These are phyloP conservation scores for Crematogaster levior DNA, from an alignment of 2,888 invertebrate species.

Conservation along the genomic window DNA sequence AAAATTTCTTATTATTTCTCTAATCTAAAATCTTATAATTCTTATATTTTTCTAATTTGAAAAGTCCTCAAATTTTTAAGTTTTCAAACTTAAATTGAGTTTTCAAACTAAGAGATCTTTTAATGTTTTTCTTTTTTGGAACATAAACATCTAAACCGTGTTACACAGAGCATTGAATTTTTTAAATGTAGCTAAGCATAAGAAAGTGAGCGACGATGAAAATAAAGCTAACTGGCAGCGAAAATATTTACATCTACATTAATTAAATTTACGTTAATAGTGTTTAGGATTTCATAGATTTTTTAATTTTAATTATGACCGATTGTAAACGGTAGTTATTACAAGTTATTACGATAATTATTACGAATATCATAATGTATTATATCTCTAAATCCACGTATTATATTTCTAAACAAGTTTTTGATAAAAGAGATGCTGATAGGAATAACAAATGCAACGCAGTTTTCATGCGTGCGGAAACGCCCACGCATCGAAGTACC, in stretches of 20 bases:
- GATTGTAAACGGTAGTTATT: background rate
- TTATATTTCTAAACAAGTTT: background rate
- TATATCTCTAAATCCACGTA: no score
- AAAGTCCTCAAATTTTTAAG: background rate
- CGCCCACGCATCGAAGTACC: background rate
- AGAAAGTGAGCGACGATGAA: background rate
- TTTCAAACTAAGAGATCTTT: background rate
- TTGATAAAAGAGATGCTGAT: background rate
- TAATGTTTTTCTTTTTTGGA: background rate
- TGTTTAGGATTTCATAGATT: background rate
- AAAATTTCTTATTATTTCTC: background rate
- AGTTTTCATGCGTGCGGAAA: conserved; percentile 14
- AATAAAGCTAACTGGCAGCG: background rate
- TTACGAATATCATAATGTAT: background rate
- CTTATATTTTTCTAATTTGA: background rate
- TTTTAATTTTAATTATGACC: conserved; percentile 16
- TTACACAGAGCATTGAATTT: background rate
- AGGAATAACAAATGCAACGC: background rate
- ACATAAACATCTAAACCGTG: background rate
- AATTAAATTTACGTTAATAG: background rate
- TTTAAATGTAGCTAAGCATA: background rate
- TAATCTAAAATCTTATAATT: background rate
- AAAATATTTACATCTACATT: background rate
- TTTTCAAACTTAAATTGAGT: no score
- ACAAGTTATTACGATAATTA: background rate